phyloP scores from a whole-genome alignment of 2,113 vertebrate genomes.

The Gallinago media region DNA sequence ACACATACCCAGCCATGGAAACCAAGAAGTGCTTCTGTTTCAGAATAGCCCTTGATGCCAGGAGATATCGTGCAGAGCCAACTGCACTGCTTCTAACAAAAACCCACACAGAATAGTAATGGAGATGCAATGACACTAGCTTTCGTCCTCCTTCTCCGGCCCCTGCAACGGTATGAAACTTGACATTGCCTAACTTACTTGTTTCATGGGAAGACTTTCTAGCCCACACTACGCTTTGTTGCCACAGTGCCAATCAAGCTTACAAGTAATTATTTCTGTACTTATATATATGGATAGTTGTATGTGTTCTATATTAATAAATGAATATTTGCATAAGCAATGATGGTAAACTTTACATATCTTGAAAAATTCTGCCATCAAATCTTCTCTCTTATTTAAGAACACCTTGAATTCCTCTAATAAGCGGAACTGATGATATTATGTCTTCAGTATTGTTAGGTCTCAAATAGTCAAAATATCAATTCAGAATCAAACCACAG shows the following conservation, averaged over 20 bases:
- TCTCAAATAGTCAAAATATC: background rate
- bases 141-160: background rate
- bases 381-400: background rate
- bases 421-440: background rate
- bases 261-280: background rate
- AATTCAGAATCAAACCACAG: background rate
- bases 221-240: background rate
- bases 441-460: background rate
- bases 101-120: background rate
- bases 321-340: background rate
- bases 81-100: background rate
- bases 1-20: rapidly evolving
- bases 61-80: background rate
- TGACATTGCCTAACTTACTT: background rate
- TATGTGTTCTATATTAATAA: background rate
- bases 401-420: background rate
- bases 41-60: background rate
- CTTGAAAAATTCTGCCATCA: background rate
- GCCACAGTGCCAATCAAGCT: background rate
- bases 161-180: background rate
- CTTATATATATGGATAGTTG: background rate
- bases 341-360: background rate
- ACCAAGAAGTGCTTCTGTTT: background rate
- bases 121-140: background rate
- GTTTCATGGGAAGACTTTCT: background rate